A percentile compares a stretch with the other conserved stretches of the same genome.
Evolutionary conservation across 1,140 invertebrate species (phyloP).

Genomic region (Homalodisca vitripennis): DNA sequence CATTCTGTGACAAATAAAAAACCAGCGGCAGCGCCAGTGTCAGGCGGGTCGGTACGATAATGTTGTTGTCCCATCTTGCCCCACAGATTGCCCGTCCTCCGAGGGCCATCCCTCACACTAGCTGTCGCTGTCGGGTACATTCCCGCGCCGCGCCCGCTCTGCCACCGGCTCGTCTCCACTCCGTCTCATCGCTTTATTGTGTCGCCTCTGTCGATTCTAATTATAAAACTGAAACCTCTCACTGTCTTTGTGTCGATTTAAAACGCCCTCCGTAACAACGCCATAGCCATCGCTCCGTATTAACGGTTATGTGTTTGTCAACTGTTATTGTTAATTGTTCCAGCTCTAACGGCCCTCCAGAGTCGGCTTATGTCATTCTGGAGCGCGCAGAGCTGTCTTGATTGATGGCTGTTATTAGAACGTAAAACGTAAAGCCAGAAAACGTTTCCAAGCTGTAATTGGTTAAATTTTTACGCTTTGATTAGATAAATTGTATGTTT

Average conservation of each 20-base stretch:
- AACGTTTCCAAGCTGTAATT: no score
- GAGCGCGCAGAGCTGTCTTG: background rate
- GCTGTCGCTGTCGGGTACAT: background rate
- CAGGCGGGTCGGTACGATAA: no score
- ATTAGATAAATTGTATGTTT: no score
- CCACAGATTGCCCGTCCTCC: background rate
- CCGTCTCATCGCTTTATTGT: no score
- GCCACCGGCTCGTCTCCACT: no score
- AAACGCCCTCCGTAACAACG: background rate
- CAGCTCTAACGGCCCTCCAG: background rate
- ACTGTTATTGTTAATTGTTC: background rate
- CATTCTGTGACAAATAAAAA: background rate
- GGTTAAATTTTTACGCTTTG: no score
- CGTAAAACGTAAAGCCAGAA: no score
- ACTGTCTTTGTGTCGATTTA: background rate
- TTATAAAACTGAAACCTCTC: background rate
- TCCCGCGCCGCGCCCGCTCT: no score
- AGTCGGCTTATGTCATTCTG: background rate
- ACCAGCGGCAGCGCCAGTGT: background rate
- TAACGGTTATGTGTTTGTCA: background rate
- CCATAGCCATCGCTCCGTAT: no score
- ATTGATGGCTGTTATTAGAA: background rate
- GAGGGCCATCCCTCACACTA: background rate
- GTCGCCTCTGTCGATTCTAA: background rate
- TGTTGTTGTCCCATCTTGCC: no score